Conservation (phyloP, 64 coral and sea anemone species). For the Stichodactyla helianthus region DNA sequence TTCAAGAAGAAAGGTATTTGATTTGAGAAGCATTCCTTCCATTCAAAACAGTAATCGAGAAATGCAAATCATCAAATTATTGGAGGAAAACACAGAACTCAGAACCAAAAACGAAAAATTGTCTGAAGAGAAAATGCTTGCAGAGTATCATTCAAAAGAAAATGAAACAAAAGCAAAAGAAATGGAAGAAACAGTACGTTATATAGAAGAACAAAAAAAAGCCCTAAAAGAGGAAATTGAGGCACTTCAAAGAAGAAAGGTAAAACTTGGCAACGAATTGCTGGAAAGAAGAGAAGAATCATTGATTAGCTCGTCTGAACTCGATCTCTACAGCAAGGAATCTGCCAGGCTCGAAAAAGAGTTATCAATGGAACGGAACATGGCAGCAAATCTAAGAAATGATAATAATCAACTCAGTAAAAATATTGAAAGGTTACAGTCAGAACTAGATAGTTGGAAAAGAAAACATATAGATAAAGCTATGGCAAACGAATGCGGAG, state of each 20-base stretch:
- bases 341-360: slow-evolving; percentile 55
- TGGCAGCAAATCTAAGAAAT: slow-evolving; percentile 52
- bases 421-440: slow-evolving; percentile 36
- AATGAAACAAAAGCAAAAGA: slow-evolving; percentile 25
- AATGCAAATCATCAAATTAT: slow-evolving; percentile 57
- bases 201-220: slow-evolving; percentile 45
- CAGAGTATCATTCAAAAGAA: slow-evolving; percentile 49
- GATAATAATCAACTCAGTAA: slow-evolving; percentile 45
- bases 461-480: neutral
- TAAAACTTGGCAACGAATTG: slow-evolving; percentile 26
- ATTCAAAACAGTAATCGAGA: slow-evolving; percentile 43
- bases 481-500: neutral
- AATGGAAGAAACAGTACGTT: slow-evolving; percentile 27
- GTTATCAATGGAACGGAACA: slow-evolving; percentile 32
- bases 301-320: slow-evolving; percentile 14
- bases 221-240: slow-evolving; percentile 29
- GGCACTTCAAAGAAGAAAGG: slow-evolving; percentile 27
- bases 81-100: slow-evolving; percentile 78
- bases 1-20: slow-evolving; percentile 56
- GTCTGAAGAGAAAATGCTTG: slow-evolving; percentile 45
- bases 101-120: slow-evolving; percentile 61
- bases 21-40: slow-evolving; percentile 44
- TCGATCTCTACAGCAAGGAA: slow-evolving; percentile 52
- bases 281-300: slow-evolving; percentile 26
- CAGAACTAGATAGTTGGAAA: slow-evolving; percentile 31